Conservation (phyloP, 1,140 invertebrate species). For the roundworm (Caenorhabditis elegans) region WBcel235 BX284605.5:5438501-5439000, state of each 20-base stretch:
- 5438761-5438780: not conserved
- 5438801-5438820: not conserved
- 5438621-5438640: not conserved
- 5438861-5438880: not conserved
- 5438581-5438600: not conserved
- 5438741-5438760: not conserved
- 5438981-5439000: not conserved
- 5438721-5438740: constrained; percentile 10
- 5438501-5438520: too few relatives aligned
- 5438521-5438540: too few relatives aligned
- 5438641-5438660: not conserved
- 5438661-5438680: not conserved
- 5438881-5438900: not conserved
- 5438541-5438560: too few relatives aligned
- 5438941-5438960: not conserved
- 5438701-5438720: not conserved
- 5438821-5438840: not conserved
- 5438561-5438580: not conserved
- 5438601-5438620: not conserved
- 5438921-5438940: not conserved
- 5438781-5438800: not conserved
- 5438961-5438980: not conserved
- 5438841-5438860: not conserved
- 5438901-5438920: not conserved
- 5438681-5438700: constrained; percentile 5